Conservation (phyloP, 1,140 invertebrate genomes). For the Tetragnatha versicolor region DNA sequence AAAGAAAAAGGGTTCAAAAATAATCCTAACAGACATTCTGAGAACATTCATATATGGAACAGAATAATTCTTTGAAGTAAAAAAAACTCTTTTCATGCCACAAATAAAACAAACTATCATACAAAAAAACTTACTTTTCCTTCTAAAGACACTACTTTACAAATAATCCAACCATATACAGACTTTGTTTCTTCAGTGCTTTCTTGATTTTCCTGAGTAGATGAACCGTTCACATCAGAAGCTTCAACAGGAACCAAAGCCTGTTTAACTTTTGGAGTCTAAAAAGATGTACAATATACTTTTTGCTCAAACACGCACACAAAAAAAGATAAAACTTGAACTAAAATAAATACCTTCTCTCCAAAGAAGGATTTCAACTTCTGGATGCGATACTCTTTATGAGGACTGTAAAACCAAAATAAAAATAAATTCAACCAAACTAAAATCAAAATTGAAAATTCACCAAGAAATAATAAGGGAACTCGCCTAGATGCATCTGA, state of each 20-base stretch:
- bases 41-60: not conserved
- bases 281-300: not conserved
- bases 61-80: too few species aligned
- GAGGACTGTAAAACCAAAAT: conserved; percentile 23
- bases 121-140: conserved; percentile 73
- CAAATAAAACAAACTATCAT: not conserved
- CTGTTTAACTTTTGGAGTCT: conserved; percentile 64
- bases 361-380: conserved; percentile 67
- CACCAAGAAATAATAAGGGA: not conserved
- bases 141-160: conserved; percentile 81
- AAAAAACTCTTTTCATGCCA: too few species aligned
- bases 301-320: not conserved
- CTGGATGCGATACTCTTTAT: conserved; percentile 59
- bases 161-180: conserved; percentile 75
- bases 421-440: not conserved
- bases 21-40: not conserved
- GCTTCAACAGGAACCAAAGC: conserved; percentile 69
- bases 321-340: not conserved
- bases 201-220: conserved; percentile 69
- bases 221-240: conserved; percentile 69
- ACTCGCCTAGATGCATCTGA: conserved; percentile 42
- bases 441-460: not conserved
- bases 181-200: conserved; percentile 79
- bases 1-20: conserved; percentile 40
- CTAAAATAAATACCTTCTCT: conserved; percentile 63